Conservation (phyloP, 2,113 vertebrate genomes). For the Dasypus novemcinctus region DNA sequence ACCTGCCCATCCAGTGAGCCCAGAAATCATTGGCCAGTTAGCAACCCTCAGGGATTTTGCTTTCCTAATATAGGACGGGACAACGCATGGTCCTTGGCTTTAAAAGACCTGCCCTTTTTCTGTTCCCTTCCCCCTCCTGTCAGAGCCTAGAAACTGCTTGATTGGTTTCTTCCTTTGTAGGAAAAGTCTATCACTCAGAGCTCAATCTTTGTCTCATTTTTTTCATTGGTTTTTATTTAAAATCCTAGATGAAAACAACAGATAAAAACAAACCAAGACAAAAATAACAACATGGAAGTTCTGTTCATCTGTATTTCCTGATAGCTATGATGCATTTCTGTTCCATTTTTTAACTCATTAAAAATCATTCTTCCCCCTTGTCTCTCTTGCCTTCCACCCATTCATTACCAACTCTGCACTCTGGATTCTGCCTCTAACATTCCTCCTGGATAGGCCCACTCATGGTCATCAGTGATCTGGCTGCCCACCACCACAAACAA, state of each 20-base stretch:
- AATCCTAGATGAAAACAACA: neutral
- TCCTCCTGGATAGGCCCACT: neutral
- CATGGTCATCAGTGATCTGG: neutral
- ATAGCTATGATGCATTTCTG: rapidly evolving
- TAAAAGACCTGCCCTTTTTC: neutral
- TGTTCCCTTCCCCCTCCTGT: neutral
- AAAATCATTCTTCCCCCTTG: neutral
- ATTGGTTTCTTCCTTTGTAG: neutral
- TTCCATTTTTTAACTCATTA: neutral
- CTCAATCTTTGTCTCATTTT: neutral
- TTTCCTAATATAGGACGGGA: neutral
- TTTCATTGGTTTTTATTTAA: neutral
- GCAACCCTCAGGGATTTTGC: neutral
- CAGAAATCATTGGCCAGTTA: neutral
- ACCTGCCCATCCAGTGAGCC: neutral
- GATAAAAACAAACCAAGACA: neutral
- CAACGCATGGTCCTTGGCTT: neutral
- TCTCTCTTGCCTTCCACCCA: neutral
- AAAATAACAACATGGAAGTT: neutral
- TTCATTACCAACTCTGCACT: neutral
- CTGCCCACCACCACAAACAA: neutral
- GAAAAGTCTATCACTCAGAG: neutral
- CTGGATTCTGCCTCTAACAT: neutral
- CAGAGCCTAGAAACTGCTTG: neutral
- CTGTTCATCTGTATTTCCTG: neutral